phyloP scores from a whole-genome alignment of 2,888 invertebrate species.

The Drosophila kambysellisi region DNA sequence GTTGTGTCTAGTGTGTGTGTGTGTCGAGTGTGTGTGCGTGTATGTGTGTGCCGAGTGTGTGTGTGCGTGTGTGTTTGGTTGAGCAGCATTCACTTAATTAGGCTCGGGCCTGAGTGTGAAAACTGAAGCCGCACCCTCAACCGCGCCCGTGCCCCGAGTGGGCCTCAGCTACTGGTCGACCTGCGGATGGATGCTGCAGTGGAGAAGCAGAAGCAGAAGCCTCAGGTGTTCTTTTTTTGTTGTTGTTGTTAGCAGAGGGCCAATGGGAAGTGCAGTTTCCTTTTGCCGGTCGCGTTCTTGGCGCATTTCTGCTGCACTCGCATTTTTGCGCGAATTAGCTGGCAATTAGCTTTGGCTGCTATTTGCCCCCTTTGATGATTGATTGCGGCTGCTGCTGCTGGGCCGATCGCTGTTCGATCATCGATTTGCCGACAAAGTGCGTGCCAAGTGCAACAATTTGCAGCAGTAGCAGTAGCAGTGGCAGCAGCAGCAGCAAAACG shows the following conservation, averaged over 20 bases:
- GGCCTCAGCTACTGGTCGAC: neutral
- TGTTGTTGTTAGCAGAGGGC: conserved; percentile 14
- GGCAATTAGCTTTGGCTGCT: conserved; percentile 59
- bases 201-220: conserved; percentile 12
- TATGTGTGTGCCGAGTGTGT: neutral
- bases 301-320: conserved; percentile 29
- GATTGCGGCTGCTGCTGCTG: conserved; percentile 44
- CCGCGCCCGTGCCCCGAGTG: conserved; percentile 19
- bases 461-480: conserved; percentile 6
- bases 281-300: conserved; percentile 53
- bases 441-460: conserved; percentile 32
- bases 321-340: conserved; percentile 67
- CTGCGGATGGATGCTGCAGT: conserved; percentile 44
- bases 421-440: conserved; percentile 66
- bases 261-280: conserved; percentile 69
- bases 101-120: conserved; percentile 64
- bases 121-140: conserved; percentile 50
- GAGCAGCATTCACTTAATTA: conserved; percentile 55
- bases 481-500: conserved; percentile 27
- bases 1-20: conserved; percentile 16
- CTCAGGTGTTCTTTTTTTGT: conserved; percentile 42
- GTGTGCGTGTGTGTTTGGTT: conserved; percentile 4
- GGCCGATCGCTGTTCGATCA: conserved; percentile 38
- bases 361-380: conserved; percentile 55
- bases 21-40: neutral